Evolutionary conservation across 2,113 vertebrate genomes (phyloP).

Genomic region (Passer domesticus): DNA sequence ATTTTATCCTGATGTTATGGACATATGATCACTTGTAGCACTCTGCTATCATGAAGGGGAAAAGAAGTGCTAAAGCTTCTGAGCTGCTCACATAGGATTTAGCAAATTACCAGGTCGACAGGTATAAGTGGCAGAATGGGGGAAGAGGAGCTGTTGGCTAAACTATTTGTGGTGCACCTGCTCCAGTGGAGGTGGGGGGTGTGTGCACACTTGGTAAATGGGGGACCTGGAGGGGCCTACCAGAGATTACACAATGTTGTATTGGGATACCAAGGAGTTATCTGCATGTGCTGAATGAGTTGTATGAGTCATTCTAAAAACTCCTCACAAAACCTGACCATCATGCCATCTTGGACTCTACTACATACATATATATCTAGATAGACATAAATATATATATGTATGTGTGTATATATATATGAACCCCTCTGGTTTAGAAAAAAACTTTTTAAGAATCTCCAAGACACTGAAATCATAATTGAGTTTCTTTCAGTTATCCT

Average conservation of each 20-base stretch:
- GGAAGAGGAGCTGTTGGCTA: background rate
- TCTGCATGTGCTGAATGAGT: background rate
- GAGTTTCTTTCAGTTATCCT: background rate
- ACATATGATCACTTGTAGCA: background rate
- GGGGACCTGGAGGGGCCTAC: background rate
- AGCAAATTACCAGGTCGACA: background rate
- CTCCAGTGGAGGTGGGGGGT: background rate
- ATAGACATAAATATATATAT: too few relatives aligned
- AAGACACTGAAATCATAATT: background rate
- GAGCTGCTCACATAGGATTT: background rate
- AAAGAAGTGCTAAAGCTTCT: background rate
- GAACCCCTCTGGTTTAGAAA: background rate
- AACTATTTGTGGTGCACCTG: background rate
- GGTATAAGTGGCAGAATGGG: background rate
- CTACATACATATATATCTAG: background rate
- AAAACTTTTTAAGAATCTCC: background rate
- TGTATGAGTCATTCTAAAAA: background rate
- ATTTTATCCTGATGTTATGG: background rate
- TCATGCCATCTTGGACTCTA: background rate
- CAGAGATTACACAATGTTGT: background rate
- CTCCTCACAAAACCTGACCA: background rate
- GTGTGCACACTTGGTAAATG: background rate
- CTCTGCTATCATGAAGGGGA: background rate
- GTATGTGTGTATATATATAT: too few relatives aligned
- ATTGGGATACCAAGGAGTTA: background rate